Percentiles rank a stretch among this genome's conserved stretches.
These are phyloP conservation scores for Athalia cordata DNA, from an alignment of 2,888 invertebrate species.

Conservation along the genomic window DNA sequence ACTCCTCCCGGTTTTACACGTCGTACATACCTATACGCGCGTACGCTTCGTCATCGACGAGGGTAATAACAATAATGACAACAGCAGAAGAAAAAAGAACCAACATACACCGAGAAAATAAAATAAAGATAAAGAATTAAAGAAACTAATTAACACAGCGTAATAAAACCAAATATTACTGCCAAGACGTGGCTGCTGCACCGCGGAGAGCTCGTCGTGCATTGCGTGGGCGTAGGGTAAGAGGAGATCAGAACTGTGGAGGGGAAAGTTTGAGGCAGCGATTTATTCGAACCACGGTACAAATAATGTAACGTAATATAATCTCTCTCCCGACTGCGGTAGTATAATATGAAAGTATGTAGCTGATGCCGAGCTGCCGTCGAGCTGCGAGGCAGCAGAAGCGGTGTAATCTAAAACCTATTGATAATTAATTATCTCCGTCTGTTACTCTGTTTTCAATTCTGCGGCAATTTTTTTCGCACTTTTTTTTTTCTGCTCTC, in stretches of 20 bases:
- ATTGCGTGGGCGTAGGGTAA: not conserved
- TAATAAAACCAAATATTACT: slow-evolving; percentile 31
- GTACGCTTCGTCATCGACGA: too few species aligned
- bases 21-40: too few species aligned
- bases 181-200: not conserved
- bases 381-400: slow-evolving; percentile 18
- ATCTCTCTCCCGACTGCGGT: not conserved
- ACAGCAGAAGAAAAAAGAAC: not conserved
- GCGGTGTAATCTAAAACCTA: slow-evolving; percentile 43
- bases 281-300: not conserved
- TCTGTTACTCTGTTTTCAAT: slow-evolving; percentile 41
- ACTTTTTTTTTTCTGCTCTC: not conserved
- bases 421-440: slow-evolving; percentile 62
- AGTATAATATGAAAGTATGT: not conserved
- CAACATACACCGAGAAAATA: not conserved
- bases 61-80: not conserved
- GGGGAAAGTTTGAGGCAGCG: slow-evolving; percentile 2
- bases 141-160: slow-evolving; percentile 51
- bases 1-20: too few species aligned
- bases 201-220: not conserved
- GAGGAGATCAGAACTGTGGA: not conserved
- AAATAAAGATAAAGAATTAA: not conserved
- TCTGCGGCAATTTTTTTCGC: slow-evolving; percentile 33
- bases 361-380: not conserved
- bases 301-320: slow-evolving; percentile 26